Evolutionary conservation across 2,113 vertebrate species (phyloP).

Genomic region (Phyllopteryx taeniolatus): DNA sequence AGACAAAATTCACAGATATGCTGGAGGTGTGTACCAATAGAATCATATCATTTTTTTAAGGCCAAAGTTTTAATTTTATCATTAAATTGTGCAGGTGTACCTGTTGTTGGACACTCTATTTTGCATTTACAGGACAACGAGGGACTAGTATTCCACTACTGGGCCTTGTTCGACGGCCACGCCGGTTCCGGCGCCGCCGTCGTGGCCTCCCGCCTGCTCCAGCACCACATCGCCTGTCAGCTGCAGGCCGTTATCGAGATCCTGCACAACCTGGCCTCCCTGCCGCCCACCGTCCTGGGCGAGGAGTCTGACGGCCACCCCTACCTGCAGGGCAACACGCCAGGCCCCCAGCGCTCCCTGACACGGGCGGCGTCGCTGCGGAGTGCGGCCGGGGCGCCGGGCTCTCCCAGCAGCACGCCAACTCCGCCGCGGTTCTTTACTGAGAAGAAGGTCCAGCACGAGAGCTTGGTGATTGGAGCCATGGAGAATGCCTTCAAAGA

Average conservation of each 20-base stretch:
- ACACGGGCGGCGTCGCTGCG: slow-evolving; percentile 88
- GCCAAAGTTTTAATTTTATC: too few relatives aligned
- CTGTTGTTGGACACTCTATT: background rate
- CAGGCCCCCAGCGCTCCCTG: slow-evolving; percentile 76
- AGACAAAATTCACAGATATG: too few relatives aligned
- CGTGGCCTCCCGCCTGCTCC: slow-evolving; percentile 86
- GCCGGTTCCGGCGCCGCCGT: slow-evolving; percentile 91
- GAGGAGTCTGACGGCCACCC: slow-evolving; percentile 82
- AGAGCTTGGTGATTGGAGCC: slow-evolving; percentile 92
- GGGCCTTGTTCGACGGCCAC: slow-evolving; percentile 95
- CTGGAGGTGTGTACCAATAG: too few relatives aligned
- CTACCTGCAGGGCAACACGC: slow-evolving; percentile 53
- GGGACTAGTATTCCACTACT: slow-evolving; percentile 89
- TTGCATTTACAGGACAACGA: slow-evolving; percentile 61
- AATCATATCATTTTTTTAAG: too few relatives aligned
- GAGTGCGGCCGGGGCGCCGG: slow-evolving; percentile 80
- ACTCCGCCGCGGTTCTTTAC: slow-evolving; percentile 87
- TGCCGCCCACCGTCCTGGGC: slow-evolving; percentile 85
- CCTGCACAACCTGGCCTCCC: slow-evolving; percentile 76
- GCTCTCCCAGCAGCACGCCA: slow-evolving; percentile 81
- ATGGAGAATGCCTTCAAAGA: slow-evolving; percentile 98
- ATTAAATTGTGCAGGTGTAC: background rate
- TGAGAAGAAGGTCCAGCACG: slow-evolving; percentile 93
- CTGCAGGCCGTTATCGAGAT: slow-evolving; percentile 89
- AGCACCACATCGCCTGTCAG: slow-evolving; percentile 88